A percentile compares a stretch with the other conserved stretches of the same genome.
These are phyloP conservation scores for Eubasilissa regina DNA, from an alignment of 1,140 invertebrate genomes.

Conservation along the genomic window DNA sequence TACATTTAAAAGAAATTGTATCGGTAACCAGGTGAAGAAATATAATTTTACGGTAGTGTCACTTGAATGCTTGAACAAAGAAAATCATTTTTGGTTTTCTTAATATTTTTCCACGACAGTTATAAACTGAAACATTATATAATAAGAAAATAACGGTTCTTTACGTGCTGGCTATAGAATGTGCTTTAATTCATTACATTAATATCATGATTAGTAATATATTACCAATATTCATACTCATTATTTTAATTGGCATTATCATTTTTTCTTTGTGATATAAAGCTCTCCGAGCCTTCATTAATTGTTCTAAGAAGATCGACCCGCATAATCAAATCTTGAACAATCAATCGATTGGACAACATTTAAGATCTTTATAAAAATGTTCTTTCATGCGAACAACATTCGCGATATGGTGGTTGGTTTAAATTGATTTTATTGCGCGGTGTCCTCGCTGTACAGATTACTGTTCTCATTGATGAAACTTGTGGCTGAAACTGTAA, in stretches of 20 bases:
- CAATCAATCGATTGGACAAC: neutral
- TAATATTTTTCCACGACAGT: too few relatives aligned
- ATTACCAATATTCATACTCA: neutral
- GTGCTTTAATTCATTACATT: neutral
- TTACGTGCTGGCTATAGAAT: neutral
- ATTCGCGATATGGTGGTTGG: neutral
- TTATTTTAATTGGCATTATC: slow-evolving; percentile 18
- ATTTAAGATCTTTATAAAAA: slow-evolving; percentile 3
- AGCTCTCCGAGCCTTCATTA: neutral
- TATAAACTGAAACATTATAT: too few relatives aligned
- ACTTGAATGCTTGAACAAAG: too few relatives aligned
- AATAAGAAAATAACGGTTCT: neutral
- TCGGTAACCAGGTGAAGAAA: neutral
- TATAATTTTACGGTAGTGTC: neutral
- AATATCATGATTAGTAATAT: neutral
- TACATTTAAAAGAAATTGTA: too few relatives aligned
- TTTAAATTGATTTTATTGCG: neutral
- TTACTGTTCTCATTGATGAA: neutral
- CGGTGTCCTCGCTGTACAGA: neutral
- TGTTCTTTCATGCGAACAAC: neutral
- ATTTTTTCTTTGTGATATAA: slow-evolving; percentile 14
- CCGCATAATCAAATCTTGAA: neutral
- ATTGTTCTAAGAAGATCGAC: neutral
- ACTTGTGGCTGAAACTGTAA: slow-evolving; percentile 34
- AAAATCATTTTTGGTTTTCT: too few relatives aligned